Evolutionary conservation across 2,888 invertebrate genomes (phyloP), one percentile per base, ranked within the genome.

Genomic region (Pyrochroa serraticornis): DNA sequence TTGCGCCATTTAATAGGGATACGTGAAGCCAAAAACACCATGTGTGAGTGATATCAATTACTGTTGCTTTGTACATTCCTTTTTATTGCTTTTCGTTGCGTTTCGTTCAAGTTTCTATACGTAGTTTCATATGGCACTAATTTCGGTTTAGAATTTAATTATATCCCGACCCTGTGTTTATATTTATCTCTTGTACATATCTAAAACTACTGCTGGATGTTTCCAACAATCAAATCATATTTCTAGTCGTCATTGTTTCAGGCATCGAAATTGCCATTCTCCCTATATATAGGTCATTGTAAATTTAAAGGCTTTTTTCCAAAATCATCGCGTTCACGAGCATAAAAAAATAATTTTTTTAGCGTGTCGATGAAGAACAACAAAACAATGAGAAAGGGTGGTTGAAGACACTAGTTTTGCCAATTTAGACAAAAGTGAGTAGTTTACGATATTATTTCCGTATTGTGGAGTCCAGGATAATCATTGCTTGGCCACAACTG

Each of bases 71-170:
- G 65, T 71, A 70, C 69, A 71, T 70, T 71, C 70, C 70, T 60
- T 56, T 49, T 58, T 52, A 58, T 54, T 57, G 46, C 52, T 38
- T 52, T 10, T 53, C 7, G 51, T 47, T 50, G 22, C 22, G 22
- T 64, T 63, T 56, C 53, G 39, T 53, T 59, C 37, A 48, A 44
- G 44, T 57, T 54, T 52, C 38, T 61, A 42, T 56, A 63, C 62
- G 75, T 74, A 73, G 75, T 75, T 75, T 75, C 75, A 67, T 72
- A 75, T 72, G 75, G 75, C 75, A 73, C 75, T 75, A 74, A 74
- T 63, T 67, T 66, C 34, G 41, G 30, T 52, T 52, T 41, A 34
- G 37, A 43, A 53, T 44, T 54, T 44, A 43, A 41, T 53, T 44
- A 60, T 63, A 60, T 35, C 48, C 53, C 48, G 33, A 51, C 48